Evolutionary conservation across 2,113 vertebrate species (phyloP).

Genomic region (Ammodytes dubius): DNA sequence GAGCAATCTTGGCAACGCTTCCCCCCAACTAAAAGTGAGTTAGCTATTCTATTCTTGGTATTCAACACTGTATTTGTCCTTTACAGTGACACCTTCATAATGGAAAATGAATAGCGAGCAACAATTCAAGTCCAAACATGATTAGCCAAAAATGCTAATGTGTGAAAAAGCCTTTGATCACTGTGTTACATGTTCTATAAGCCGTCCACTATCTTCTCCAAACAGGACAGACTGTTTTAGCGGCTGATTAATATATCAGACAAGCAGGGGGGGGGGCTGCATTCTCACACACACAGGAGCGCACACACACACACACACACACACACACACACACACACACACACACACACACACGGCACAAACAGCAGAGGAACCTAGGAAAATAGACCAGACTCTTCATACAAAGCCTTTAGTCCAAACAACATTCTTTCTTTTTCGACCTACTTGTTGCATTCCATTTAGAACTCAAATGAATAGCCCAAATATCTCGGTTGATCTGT

Average conservation of each 20-base stretch:
- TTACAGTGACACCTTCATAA: conserved; percentile 52
- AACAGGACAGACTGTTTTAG: conserved; percentile 71
- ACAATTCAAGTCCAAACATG: conserved; percentile 60
- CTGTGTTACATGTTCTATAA: conserved; percentile 71
- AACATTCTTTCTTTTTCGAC: not conserved
- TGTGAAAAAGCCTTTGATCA: conserved; percentile 83
- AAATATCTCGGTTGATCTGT: not conserved
- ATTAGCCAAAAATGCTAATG: conserved; percentile 79
- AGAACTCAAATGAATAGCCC: not conserved
- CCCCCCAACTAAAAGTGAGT: not conserved
- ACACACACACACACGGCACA: conserved; percentile 1
- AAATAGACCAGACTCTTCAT: not conserved
- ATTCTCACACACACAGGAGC: conserved; percentile 8
- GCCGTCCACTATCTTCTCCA: conserved; percentile 73
- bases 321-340: conserved; percentile 25
- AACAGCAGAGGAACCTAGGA: conserved; percentile 19
- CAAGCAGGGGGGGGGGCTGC: conserved; percentile 7
- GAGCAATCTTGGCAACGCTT: not conserved
- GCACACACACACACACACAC: conserved; percentile 7
- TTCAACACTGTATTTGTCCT: conserved; percentile 20
- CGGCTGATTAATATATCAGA: conserved; percentile 69
- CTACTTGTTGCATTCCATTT: conserved; percentile 8
- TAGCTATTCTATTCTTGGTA: conserved; percentile 27
- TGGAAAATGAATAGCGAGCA: conserved; percentile 61
- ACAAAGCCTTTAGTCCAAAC: not conserved